Evolutionary conservation across 2,888 invertebrate genomes (phyloP), one percentile per base, ranked within the genome.

Genomic region (Galeopsomyia nigrocyanea): DNA sequence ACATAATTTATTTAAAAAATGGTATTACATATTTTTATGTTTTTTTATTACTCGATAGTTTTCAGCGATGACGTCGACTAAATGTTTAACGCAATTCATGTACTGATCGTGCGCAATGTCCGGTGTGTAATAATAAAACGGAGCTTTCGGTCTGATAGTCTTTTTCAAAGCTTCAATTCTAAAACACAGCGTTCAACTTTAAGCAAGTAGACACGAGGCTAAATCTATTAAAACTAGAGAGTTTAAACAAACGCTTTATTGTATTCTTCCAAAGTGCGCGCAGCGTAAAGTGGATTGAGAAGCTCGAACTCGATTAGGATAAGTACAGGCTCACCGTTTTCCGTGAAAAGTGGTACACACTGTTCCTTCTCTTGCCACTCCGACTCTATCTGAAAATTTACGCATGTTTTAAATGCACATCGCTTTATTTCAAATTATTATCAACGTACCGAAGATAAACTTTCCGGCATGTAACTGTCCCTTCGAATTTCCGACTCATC

Each of bases 241-340:
- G 26, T n/a, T 46, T 26, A 14, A 53, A 73, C 75, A 13, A 57
- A 75, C 75, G 58, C 73, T 39, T 58, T n/a, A 6, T 19, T 62
- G 55, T 51, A 75, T 2, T 71, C 71, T 57, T 75, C 73, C 26
- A 71, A 62, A 49, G 17, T 50, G 0, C 75, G 73, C 13, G 73
- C 60, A 0, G 50, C 47, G n/a, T 79, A 31, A 5, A 83, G 67
- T 3, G 83, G 77, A 13, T 57, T 47, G 55, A 75, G 70, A n/a
- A 83, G 68, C 64, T 80, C 79, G 22, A 83, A 75, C 65, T 83
- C 80, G n/a, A 83, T 73, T 21, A 83, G 61, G 5, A 83, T 69
- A n/a, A 83, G 73, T 50, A 81, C 79, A 0, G 84, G 80, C 10
- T 79, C 69, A 13, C 77, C 79, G 2, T 58, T 74, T 56, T 80